Evolutionary conservation across 35 echinoderm and acorn worm species (phyloP).

Genomic region (Heliocidaris tuberculata): DNA sequence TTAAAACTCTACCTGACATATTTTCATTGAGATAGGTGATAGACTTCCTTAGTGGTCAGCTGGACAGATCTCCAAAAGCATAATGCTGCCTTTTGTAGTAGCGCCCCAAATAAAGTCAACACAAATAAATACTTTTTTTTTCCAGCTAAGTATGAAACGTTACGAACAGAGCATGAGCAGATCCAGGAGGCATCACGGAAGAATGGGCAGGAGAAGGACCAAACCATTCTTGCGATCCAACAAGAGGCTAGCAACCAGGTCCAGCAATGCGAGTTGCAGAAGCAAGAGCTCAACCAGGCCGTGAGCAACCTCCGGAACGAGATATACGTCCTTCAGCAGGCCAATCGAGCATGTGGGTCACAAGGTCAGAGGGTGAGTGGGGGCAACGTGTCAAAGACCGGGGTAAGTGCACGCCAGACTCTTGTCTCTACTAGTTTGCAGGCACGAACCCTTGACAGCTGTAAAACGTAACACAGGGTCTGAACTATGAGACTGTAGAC

Average conservation of each 20-base stretch:
- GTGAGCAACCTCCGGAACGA: background rate
- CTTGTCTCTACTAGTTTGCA: background rate
- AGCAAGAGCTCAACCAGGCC: background rate
- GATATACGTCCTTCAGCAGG: background rate
- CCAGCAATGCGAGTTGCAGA: background rate
- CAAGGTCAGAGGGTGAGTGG: background rate
- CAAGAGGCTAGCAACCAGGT: background rate
- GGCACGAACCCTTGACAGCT: too few species aligned
- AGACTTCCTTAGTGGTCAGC: too few species aligned
- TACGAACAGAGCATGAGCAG: background rate
- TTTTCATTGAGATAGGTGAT: too few species aligned
- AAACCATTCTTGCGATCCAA: background rate
- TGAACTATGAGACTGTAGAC: too few species aligned
- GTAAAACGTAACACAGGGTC: too few species aligned
- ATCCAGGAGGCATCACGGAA: background rate
- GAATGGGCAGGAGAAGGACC: background rate
- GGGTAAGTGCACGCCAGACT: background rate
- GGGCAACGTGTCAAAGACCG: background rate
- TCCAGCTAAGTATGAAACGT: conserved; percentile 1
- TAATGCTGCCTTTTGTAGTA: too few species aligned
- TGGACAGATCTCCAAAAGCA: too few species aligned
- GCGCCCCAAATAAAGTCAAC: too few species aligned
- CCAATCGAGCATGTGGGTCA: too few species aligned
- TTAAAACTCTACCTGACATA: too few species aligned
- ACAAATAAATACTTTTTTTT: background rate